Evolutionary conservation across 2,797 vertebrate genomes (phyloP).

Genomic region (Sebastes hopkinsi): DNA sequence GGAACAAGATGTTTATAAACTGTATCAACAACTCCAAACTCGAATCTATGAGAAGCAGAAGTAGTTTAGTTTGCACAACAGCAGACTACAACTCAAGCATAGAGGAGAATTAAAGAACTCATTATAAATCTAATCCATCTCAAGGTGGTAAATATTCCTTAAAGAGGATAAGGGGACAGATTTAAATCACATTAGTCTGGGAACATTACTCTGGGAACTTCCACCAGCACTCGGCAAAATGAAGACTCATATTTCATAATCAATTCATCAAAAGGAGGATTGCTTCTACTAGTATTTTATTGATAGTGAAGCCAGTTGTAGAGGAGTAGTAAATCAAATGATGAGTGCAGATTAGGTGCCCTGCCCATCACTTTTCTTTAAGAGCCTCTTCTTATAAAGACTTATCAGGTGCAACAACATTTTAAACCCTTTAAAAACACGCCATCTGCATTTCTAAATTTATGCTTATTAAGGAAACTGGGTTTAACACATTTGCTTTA

Average conservation of each 20-base stretch:
- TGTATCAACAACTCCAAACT: constrained; percentile 36
- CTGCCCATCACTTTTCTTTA: not conserved
- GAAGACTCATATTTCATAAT: not conserved
- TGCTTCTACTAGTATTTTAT: not conserved
- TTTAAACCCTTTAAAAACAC: not conserved
- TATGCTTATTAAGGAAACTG: not conserved
- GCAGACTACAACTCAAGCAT: not conserved
- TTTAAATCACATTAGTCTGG: not conserved
- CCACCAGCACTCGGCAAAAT: not conserved
- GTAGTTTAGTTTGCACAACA: not conserved
- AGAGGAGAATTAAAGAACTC: not conserved
- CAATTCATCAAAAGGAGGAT: not conserved
- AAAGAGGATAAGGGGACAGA: not conserved
- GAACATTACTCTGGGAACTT: not conserved
- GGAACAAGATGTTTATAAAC: constrained; percentile 44
- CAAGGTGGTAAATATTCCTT: not conserved
- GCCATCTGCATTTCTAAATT: not conserved
- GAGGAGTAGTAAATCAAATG: not conserved
- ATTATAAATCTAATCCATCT: not conserved
- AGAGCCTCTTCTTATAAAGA: not conserved
- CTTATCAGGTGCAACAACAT: not conserved
- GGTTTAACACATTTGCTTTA: not conserved
- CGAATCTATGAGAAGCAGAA: not conserved
- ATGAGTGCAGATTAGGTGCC: not conserved
- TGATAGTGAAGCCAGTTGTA: not conserved